phyloP scores from a whole-genome alignment of 2,797 vertebrate species.

The Chloroceryle amazona region DNA sequence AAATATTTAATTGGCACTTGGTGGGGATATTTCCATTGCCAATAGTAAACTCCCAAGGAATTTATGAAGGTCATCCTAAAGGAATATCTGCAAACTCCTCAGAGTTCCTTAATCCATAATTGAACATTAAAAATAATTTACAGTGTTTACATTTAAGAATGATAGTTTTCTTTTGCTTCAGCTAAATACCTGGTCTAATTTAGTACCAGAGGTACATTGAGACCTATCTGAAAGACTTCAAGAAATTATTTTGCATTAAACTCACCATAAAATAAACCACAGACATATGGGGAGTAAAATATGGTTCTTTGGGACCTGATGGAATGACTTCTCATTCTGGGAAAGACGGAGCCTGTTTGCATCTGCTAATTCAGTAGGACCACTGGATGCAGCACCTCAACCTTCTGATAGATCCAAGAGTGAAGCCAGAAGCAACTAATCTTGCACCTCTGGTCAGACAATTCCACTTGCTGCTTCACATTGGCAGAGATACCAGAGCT shows the following conservation, averaged over 20 bases:
- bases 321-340: not conserved
- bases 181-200: not conserved
- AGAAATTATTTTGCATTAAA: not conserved
- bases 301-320: not conserved
- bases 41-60: not conserved
- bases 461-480: rapidly evolving
- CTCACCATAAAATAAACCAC: too few species aligned
- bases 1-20: constrained; percentile 52
- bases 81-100: not conserved
- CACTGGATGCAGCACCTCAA: not conserved
- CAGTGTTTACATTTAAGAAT: not conserved
- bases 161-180: not conserved
- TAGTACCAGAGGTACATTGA: rapidly evolving
- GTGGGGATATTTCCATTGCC: not conserved
- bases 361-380: not conserved
- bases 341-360: not conserved
- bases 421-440: not conserved
- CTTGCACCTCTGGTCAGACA: rapidly evolving
- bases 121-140: not conserved
- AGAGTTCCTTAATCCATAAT: not conserved
- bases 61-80: not conserved
- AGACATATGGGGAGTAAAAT: too few species aligned
- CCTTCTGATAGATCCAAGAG: not conserved
- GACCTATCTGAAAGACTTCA: not conserved
- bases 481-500: not conserved